Percentiles rank a stretch among this genome's conserved stretches.
Conservation (phyloP, 2,888 invertebrate species). For the Trisateles emortualis region DNA sequence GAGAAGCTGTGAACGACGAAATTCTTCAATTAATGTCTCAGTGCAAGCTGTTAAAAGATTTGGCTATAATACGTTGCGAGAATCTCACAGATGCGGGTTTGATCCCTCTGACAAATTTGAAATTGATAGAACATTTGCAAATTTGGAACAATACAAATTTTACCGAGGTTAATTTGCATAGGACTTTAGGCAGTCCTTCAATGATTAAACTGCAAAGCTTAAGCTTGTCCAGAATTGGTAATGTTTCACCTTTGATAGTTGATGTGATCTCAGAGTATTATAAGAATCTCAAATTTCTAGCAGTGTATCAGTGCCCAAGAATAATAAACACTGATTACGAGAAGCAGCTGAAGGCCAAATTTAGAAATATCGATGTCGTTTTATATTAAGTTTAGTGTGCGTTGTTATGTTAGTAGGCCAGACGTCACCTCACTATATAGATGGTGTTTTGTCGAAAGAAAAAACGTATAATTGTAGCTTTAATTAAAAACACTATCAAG, state of each 20-base stretch:
- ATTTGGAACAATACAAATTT: slow-evolving; percentile 80
- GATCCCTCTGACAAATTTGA: slow-evolving; percentile 59
- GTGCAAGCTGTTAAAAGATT: slow-evolving; percentile 68
- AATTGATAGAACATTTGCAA: slow-evolving; percentile 67
- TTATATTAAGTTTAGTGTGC: slow-evolving; percentile 58
- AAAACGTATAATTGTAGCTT: neutral
- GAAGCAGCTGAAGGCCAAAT: slow-evolving; percentile 76
- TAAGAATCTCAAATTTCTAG: slow-evolving; percentile 73
- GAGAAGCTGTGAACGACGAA: slow-evolving; percentile 69
- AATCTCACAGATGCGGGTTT: slow-evolving; percentile 73
- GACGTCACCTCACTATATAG: too few relatives aligned
- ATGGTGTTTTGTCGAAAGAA: neutral
- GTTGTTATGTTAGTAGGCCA: too few relatives aligned
- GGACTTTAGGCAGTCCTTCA: slow-evolving; percentile 64
- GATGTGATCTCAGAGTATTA: slow-evolving; percentile 78
- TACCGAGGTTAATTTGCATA: slow-evolving; percentile 65
- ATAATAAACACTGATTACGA: slow-evolving; percentile 76
- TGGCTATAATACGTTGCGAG: slow-evolving; percentile 78
- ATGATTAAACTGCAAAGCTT: slow-evolving; percentile 68
- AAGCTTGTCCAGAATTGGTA: slow-evolving; percentile 75
- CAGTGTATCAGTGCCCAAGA: slow-evolving; percentile 78
- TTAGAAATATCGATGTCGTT: slow-evolving; percentile 78
- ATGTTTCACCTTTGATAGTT: slow-evolving; percentile 73
- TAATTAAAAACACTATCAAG: slow-evolving; percentile 32
- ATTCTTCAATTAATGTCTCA: slow-evolving; percentile 66